Percentiles rank a stretch among this genome's conserved stretches.
Evolutionary conservation across 2,113 vertebrate species (phyloP).

Genomic region (Coptodon bakossiorum): DNA sequence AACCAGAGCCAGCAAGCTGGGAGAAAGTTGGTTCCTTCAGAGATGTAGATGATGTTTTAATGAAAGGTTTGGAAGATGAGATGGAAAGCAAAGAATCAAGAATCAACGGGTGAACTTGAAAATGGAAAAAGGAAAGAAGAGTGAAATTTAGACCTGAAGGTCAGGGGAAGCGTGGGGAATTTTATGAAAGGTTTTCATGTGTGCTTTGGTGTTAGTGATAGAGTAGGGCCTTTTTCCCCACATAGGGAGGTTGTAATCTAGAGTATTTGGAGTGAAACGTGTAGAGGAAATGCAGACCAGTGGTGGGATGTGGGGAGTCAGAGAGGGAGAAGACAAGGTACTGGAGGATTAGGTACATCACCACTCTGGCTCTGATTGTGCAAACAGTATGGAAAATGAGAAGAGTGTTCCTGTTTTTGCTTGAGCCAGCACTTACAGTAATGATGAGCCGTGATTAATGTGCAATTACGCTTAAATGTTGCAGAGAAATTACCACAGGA

Average conservation of each 20-base stretch:
- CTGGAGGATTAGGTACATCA: conserved; percentile 1
- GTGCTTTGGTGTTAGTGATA: not conserved
- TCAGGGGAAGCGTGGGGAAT: not conserved
- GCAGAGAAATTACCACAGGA: not conserved
- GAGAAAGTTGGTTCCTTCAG: not conserved
- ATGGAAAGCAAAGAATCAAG: not conserved
- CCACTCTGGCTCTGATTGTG: conserved; percentile 10
- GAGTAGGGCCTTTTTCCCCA: not conserved
- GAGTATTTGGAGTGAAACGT: not conserved
- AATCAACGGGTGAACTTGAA: not conserved
- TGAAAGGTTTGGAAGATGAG: not conserved
- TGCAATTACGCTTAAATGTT: not conserved
- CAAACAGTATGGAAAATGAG: conserved; percentile 27
- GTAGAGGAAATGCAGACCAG: not conserved
- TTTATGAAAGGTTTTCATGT: not conserved
- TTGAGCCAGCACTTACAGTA: not conserved
- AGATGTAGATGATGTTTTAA: not conserved
- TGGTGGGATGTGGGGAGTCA: not conserved
- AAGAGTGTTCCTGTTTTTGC: not conserved
- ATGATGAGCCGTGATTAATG: not conserved
- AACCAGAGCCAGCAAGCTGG: not conserved
- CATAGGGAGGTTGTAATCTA: not conserved
- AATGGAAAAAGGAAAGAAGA: not conserved
- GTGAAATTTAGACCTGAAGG: not conserved
- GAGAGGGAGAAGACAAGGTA: not conserved